Percentiles rank a stretch among this genome's conserved stretches.
These are phyloP conservation scores for Phalacrocorax aristotelis DNA, from an alignment of 2,113 vertebrate species.

Conservation along the genomic window DNA sequence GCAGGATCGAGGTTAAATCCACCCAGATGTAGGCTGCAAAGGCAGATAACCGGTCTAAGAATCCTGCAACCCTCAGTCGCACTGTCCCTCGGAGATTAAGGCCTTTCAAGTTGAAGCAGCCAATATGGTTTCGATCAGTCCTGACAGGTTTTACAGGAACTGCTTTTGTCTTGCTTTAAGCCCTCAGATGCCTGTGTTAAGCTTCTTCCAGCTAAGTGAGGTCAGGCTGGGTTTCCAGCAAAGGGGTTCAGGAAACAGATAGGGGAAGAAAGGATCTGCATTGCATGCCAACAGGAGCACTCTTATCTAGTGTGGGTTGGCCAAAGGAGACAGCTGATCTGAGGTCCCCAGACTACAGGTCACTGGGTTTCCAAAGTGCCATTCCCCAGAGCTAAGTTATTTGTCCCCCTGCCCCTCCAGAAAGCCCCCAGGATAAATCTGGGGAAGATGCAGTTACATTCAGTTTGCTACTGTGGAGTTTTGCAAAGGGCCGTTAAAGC, in stretches of 20 bases:
- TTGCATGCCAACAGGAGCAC: background rate
- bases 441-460: background rate
- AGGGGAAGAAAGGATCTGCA: background rate
- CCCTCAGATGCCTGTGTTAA: background rate
- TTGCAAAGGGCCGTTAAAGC: background rate
- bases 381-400: background rate
- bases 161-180: conserved; percentile 4
- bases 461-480: background rate
- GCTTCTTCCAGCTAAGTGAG: background rate
- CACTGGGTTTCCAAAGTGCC: background rate
- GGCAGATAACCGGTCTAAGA: background rate
- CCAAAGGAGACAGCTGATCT: background rate
- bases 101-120: background rate
- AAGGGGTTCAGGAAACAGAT: background rate
- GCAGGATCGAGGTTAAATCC: background rate
- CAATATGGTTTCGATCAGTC: conserved; percentile 36
- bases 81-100: background rate
- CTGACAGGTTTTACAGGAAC: background rate
- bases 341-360: background rate
- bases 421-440: background rate
- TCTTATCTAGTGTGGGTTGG: background rate
- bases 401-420: background rate
- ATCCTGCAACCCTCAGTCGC: background rate
- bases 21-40: background rate
- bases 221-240: background rate